These are phyloP conservation scores for Brienomyrus longianalis DNA, from an alignment of 2,113 vertebrate species.

Conservation along the genomic window DNA sequence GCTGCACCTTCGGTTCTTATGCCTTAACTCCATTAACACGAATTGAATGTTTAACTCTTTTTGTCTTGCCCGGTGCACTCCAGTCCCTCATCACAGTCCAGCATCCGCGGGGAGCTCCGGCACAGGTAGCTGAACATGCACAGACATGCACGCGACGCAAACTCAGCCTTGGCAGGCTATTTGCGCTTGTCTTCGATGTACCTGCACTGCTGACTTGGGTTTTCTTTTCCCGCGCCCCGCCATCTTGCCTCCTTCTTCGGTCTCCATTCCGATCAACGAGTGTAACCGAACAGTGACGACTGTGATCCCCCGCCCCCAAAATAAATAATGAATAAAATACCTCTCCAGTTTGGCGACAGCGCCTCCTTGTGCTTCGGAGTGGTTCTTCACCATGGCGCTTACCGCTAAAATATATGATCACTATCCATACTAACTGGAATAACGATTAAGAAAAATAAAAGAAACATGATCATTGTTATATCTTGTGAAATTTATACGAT, in stretches of 20 bases:
- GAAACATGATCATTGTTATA: background rate
- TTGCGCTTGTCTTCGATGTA: constrained; percentile 23
- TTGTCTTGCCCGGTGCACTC: background rate
- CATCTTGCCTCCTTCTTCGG: constrained; percentile 53
- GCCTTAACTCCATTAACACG: background rate
- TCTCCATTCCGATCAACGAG: background rate
- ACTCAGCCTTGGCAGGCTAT: background rate
- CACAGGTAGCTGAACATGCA: background rate
- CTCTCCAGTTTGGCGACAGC: background rate
- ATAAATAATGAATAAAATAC: background rate
- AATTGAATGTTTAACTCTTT: background rate
- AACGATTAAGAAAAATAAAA: background rate
- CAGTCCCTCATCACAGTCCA: background rate
- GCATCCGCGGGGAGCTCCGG: background rate
- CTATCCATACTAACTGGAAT: background rate
- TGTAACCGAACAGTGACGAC: background rate
- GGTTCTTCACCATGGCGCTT: background rate
- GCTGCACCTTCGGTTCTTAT: background rate
- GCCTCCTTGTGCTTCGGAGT: background rate
- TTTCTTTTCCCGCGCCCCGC: constrained; percentile 66
- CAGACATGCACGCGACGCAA: background rate
- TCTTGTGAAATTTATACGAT: background rate
- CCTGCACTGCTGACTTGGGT: constrained; percentile 48
- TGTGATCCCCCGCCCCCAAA: background rate
- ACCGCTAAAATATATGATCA: background rate